A percentile compares a stretch with the other conserved stretches of the same genome.
phyloP scores from a whole-genome alignment of 2,113 vertebrate genomes.

The Salvator merianae region DNA sequence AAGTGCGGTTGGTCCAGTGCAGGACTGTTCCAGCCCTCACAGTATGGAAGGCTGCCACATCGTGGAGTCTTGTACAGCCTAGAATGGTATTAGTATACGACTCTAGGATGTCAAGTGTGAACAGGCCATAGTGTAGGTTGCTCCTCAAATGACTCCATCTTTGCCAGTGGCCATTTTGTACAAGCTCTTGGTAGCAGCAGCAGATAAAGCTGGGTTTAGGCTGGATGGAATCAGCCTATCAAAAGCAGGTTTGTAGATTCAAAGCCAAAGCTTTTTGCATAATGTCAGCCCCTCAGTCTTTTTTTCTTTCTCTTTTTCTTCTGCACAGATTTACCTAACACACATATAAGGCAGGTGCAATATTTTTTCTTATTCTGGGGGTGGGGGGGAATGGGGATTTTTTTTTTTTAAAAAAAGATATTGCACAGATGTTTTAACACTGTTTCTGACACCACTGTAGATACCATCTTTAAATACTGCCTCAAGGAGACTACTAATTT shows the following conservation, averaged over 20 bases:
- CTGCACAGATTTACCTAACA: conserved; percentile 55
- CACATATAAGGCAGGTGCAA: conserved; percentile 69
- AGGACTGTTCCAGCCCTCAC: too few relatives aligned
- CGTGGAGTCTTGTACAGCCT: too few relatives aligned
- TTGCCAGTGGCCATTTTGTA: conserved; percentile 94
- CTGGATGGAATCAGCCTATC: conserved; percentile 93
- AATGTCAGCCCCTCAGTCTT: conserved; percentile 51
- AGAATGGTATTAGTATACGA: too few relatives aligned
- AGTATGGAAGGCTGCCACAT: too few relatives aligned
- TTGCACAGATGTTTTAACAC: conserved; percentile 54
- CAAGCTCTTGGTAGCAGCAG: conserved; percentile 94
- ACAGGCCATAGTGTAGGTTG: conserved; percentile 86
- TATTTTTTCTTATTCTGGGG: conserved; percentile 21
- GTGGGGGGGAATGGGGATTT: conserved; percentile 37
- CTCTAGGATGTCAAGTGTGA: too few relatives aligned
- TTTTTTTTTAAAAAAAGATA: conserved; percentile 46
- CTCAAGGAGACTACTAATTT: conserved; percentile 58
- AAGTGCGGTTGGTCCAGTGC: too few relatives aligned
- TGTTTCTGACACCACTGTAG: conserved; percentile 44
- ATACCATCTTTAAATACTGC: conserved; percentile 42
- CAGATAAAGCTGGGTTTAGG: conserved; percentile 96
- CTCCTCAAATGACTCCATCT: conserved; percentile 95
- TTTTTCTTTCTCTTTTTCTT: conserved; percentile 32
- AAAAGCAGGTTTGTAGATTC: conserved; percentile 92
- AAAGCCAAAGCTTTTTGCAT: conserved; percentile 73